phyloP scores from a whole-genome alignment of 2,888 invertebrate genomes.

The Gymnocheta viridis region DNA sequence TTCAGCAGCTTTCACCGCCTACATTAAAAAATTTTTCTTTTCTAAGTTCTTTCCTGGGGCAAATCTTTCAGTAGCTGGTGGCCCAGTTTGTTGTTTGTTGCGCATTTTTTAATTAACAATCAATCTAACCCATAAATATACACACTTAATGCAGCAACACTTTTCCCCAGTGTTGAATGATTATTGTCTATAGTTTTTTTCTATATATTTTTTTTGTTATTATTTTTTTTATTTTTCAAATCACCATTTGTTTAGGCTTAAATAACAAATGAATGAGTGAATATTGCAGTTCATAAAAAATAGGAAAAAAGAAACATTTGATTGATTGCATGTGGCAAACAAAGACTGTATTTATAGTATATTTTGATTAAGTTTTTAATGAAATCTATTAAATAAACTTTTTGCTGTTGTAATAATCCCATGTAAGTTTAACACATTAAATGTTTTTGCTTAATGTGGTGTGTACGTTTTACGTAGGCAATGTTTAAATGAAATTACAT shows the following conservation, averaged over 20 bases:
- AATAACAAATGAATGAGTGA: conserved; percentile 24
- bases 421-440: conserved; percentile 11
- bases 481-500: conserved; percentile 14
- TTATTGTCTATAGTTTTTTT: conserved; percentile 45
- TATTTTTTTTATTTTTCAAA: background rate
- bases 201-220: background rate
- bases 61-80: conserved; percentile 17
- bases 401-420: background rate
- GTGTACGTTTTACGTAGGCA: background rate
- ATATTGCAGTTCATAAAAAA: conserved; percentile 29
- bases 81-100: conserved; percentile 49
- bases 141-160: conserved; percentile 27
- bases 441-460: conserved; percentile 4
- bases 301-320: background rate
- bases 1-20: background rate
- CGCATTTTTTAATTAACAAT: conserved; percentile 65
- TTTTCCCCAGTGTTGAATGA: conserved; percentile 61
- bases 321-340: conserved; percentile 48
- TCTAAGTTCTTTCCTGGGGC: background rate
- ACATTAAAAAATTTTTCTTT: background rate
- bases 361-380: conserved; percentile 54
- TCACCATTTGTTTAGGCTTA: conserved; percentile 18
- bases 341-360: conserved; percentile 19
- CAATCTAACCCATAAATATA: conserved; percentile 42
- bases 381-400: background rate